Evolutionary conservation across 2,888 invertebrate genomes (phyloP), one percentile per base, ranked within the genome.

Genomic region (Eudemis profundana): DNA sequence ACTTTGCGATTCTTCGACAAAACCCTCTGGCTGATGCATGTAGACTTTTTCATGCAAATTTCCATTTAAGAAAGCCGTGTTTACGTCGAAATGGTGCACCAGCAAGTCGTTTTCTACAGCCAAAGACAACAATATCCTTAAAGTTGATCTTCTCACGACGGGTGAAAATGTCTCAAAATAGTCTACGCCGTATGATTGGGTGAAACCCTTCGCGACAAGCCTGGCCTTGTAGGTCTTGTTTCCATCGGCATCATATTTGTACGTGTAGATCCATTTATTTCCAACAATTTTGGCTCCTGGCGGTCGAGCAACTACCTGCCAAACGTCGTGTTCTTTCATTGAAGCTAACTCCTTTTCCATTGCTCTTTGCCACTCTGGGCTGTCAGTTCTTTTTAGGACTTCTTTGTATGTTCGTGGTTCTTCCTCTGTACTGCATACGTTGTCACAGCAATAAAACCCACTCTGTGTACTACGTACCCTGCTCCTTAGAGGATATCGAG

Each of bases 81-180:
- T 23, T 23, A 68, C 65, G 29, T 68, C 65, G 3, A 68, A 42
- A 38, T 68, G 68, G 5, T 27, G 40, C 4, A 54, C 49, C 23
- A 56, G 27, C 8, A 65, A 38, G n/a, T 40, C 42, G n/a, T 21
- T 1, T n/a, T 63, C 17, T 0, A 36, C 59, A 15, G 63, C 56
- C 12, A 66, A 36, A 0, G 66, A 61, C 36, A 68, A 47, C 7
- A 68, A 40, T 4, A 42, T 53, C 7, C 53, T 51, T n/a, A 69
- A 38, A 5, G 61, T 44, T 0, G 63, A 61, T 27, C 64, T 38
- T n/a, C 64, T 42, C 0, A 69, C 33, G 3, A 67, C 66, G 0
- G 66, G 69, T 2, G 69, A 54, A 50, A 66, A 68, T 4, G 68
- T 66, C 14, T 66, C 63, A 4, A 27, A 27, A 19, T 50, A 68